Evolutionary conservation across 2,888 invertebrate genomes (phyloP), one percentile per base, ranked within the genome.

Genomic region (Chalcis sispes): DNA sequence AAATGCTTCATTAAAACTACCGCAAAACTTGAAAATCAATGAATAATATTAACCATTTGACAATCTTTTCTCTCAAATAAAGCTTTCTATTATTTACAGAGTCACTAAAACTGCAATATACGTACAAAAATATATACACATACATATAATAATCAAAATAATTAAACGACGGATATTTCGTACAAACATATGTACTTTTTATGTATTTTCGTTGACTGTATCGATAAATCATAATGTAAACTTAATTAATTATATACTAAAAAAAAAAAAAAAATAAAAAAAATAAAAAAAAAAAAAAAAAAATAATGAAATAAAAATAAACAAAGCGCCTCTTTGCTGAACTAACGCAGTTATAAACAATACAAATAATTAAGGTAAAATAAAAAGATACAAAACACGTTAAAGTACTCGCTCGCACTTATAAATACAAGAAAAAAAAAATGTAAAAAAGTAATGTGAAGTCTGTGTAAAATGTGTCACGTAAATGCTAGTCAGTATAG

Each of bases 401-500:
- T 61, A 54, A 72, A 54, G 42, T 52, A 76, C 52, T 58, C 25
- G 36, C 36, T 52, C 29, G 69, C 42, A 67, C 66, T 56, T 70
- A 50, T 29, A 58, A 65, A 15, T 10, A 7, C 4, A 50, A 5
- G 18, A 56, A 48, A 40, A 46, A 54, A 42, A 59, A 59, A 66
- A n/a, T n/a, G n/a, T n/a, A n/a, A 50, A 20, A 50, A 20, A 50
- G 67, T 42, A 67, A 72, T 58, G 18, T 74, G 8, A 72, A 65
- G 61, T 77, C 50, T 72, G 59, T 73, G 56, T 73, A 73, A 73
- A 56, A 65, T 69, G 52, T 77, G 52, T 77, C 46, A 23, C 36
- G 54, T 65, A 73, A 29, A 66, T 54, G 32, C 32, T 73, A 77
- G 61, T 73, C 56, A 69, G 64, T 77, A 40, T 77, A 69, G 59